Evolutionary conservation across 1,140 invertebrate genomes (phyloP), one percentile per base, ranked within the genome.

Genomic region (Colletes gigas): DNA sequence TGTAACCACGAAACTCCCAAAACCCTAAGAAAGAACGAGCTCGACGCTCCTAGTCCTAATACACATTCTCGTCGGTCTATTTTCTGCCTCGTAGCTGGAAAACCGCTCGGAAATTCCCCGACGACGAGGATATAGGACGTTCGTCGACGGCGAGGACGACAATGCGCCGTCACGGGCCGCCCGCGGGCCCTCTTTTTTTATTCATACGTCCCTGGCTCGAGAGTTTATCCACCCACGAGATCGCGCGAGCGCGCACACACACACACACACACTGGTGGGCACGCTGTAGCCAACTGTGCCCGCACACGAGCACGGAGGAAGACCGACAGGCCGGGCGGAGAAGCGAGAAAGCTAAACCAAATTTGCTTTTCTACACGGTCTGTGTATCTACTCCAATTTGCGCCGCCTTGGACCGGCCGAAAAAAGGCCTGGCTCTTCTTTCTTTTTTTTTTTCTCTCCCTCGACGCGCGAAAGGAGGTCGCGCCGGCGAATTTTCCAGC

Each of bases 141-240:
- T 71, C 60, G 70, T 30, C 60, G 55, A 12, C 47, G 65, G 72
- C 62, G 72, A 83, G 73, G 76, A 83, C 86, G 84, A 90, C 84
- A 89, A 87, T 88, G 84, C 84, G 81, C 81, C 88, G 82, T 89
- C 70, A 73, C 65, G 65, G 19, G 73, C 74, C 30, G 84, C 89
- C 85, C 41, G 84, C 81, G 83, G 89, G 88, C 41, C 69, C 74
- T 55, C 67, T 62, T 90, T 86, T 87, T 88, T 91, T 90, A 90
- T 91, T 89, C 89, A 91, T 91, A 89, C 72, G 83, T 85, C 85
- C 87, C 88, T 88, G 86, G 74, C 84, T 66, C 54, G 80, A 84
- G 70, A 83, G 76, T 80, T 88, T 87, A 83, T 83, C 78, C 78
- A 65, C 62, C 57, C 54, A 68, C 19, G 44, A 63, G 76, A 14